phyloP scores from a whole-genome alignment of 2,888 invertebrate genomes.

The Lamellibrachia satsuma region DNA sequence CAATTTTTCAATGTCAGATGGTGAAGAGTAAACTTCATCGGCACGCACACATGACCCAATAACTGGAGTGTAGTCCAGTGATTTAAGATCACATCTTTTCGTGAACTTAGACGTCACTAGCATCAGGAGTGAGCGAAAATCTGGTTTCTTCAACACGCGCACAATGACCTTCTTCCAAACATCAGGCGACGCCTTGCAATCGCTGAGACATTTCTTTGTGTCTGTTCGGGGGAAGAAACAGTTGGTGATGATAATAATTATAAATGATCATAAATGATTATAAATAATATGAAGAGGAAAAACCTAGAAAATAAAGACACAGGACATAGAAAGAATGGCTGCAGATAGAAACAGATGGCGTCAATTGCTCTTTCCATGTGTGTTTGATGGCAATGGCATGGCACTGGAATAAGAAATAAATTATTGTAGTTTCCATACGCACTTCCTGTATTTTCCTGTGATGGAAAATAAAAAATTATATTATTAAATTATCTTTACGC shows the following conservation, averaged over 20 bases:
- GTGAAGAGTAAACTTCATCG: not conserved
- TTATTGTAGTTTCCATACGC: no score
- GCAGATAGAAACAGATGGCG: no score
- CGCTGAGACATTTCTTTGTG: not conserved
- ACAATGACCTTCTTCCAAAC: not conserved
- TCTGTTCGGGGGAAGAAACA: not conserved
- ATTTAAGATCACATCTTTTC: not conserved
- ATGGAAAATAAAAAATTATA: no score
- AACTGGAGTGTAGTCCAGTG: not conserved
- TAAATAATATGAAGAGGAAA: not conserved
- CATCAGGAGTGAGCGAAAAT: slow-evolving; percentile 21
- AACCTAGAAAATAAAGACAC: no score
- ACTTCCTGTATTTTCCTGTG: no score
- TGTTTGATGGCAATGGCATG: no score
- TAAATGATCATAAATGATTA: not conserved
- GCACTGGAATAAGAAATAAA: no score
- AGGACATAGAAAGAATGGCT: no score
- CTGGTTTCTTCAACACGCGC: slow-evolving; percentile 21
- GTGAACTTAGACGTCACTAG: not conserved
- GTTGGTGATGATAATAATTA: not conserved
- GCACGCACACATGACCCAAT: not conserved
- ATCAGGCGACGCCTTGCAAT: not conserved
- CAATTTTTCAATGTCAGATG: not conserved
- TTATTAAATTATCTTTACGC: no score
- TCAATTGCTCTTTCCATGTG: no score